Base-by-base conservation (phyloP, 2,113 vertebrate species). In the Gorsachius goisagi region DNA sequence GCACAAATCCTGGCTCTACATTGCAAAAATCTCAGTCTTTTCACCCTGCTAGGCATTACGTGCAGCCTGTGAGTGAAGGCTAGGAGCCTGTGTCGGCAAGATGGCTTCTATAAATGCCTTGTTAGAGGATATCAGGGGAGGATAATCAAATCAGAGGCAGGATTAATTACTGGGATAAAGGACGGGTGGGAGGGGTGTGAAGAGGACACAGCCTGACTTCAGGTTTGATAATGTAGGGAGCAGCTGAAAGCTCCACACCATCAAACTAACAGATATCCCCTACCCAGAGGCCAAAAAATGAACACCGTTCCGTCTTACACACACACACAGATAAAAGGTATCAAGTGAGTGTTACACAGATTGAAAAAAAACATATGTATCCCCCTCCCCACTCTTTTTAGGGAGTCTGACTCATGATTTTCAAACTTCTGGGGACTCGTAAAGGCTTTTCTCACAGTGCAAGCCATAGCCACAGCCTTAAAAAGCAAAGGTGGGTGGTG, bases 1-100 rank as follows among this genome's bases (percentile, higher is more conserved):
- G 2, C 23, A 69, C 45, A 32, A 53, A 44, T 60, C 39, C 35
- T 32, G 17, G 12, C 15, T 67, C 53, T 2, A 1, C 0, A 0
- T 11, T 62, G 24, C 14, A 59, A 66, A 80, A 80, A 37, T 13
- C 26, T 59, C 24, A 16, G 4, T 64, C 56, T 37, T 69, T 50
- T 49, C 26, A 30, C 41, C 47, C 56, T 50, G 11, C 5, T 8
- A 15, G 30, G 12, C 33, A 24, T 8, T 27, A 33, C 2, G 1
- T 0, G 0, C 9, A 44, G 47, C 5, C 47, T 30, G 15, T 1
- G 12, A 91, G 8, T 10, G 6, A 69, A 59, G 19, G 26, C 30
- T 10, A 37, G 2, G 2, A 71, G 6, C 18, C 5, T 27, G 0
- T 1, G 3, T 1, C 30, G 2, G 23, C 15, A 74, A 90, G 73